Evolutionary conservation across 2,113 vertebrate genomes (phyloP).

Genomic region (Larimichthys polyactis): DNA sequence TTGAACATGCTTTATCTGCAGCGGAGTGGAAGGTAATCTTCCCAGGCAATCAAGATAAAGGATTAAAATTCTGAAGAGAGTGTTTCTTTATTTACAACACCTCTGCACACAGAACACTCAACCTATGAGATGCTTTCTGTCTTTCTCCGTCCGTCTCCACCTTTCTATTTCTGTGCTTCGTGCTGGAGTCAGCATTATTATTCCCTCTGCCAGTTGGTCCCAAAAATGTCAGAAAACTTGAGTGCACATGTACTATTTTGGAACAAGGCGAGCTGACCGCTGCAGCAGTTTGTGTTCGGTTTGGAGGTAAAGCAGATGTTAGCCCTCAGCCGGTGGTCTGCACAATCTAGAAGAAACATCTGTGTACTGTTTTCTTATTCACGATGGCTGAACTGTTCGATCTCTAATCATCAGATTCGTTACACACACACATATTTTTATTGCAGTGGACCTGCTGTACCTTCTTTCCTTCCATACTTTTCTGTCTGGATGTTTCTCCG

Average conservation of each 20-base stretch:
- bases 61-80: slow-evolving; percentile 40
- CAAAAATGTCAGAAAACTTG: not conserved
- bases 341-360: no score
- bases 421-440: not conserved
- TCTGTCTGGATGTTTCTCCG: not conserved
- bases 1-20: slow-evolving; percentile 9
- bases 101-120: not conserved
- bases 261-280: not conserved
- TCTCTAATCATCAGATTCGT: not conserved
- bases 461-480: not conserved
- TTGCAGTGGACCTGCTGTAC: not conserved
- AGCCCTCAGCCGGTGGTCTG: not conserved
- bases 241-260: no score
- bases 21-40: slow-evolving; percentile 46
- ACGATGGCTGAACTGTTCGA: not conserved
- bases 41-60: slow-evolving; percentile 39
- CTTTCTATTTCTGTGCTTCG: not conserved
- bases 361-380: not conserved
- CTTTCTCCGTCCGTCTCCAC: not conserved
- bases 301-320: not conserved
- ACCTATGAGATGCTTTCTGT: not conserved
- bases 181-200: not conserved
- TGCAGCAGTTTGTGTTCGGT: not conserved
- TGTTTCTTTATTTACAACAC: slow-evolving; percentile 43
- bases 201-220: not conserved